A percentile compares a stretch with the other conserved stretches of the same genome.
These are phyloP conservation scores for Oriolus oriolus DNA, from an alignment of 2,113 vertebrate genomes.

Conservation along the genomic window DNA sequence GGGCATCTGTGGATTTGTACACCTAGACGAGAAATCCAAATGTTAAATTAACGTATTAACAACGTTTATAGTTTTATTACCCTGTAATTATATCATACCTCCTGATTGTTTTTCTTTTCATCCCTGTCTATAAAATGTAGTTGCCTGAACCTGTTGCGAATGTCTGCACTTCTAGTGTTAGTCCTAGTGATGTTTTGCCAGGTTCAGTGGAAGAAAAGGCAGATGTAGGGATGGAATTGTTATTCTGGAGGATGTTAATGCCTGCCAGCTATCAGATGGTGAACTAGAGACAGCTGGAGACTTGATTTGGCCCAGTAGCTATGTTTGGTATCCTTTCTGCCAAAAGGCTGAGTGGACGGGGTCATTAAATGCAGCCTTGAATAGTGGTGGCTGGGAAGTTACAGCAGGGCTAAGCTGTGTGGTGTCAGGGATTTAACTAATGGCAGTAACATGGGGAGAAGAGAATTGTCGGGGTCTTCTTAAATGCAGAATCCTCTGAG, in stretches of 20 bases:
- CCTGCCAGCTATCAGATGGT: background rate
- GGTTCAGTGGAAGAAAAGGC: constrained; percentile 39
- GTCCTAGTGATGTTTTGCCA: constrained; percentile 61
- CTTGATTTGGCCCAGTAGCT: background rate
- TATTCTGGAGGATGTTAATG: background rate
- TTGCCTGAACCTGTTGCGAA: constrained; percentile 70
- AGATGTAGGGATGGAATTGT: background rate
- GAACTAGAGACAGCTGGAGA: background rate
- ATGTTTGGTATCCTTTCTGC: background rate
- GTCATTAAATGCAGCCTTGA: background rate
- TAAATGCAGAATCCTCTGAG: background rate
- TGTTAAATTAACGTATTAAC: constrained; percentile 69
- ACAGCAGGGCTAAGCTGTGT: background rate
- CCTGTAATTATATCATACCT: constrained; percentile 71
- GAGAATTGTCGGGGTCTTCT: background rate
- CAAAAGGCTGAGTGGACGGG: background rate
- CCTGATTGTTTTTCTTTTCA: constrained; percentile 69
- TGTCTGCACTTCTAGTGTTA: constrained; percentile 37
- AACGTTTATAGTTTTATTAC: constrained; percentile 72
- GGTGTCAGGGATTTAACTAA: background rate
- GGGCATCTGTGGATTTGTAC: background rate
- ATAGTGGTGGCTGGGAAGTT: background rate
- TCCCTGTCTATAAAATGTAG: constrained; percentile 49
- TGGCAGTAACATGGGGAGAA: background rate
- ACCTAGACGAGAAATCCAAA: constrained; percentile 36